phyloP scores from a whole-genome alignment of 2,797 vertebrate genomes.

The Thalassophryne amazonica region DNA sequence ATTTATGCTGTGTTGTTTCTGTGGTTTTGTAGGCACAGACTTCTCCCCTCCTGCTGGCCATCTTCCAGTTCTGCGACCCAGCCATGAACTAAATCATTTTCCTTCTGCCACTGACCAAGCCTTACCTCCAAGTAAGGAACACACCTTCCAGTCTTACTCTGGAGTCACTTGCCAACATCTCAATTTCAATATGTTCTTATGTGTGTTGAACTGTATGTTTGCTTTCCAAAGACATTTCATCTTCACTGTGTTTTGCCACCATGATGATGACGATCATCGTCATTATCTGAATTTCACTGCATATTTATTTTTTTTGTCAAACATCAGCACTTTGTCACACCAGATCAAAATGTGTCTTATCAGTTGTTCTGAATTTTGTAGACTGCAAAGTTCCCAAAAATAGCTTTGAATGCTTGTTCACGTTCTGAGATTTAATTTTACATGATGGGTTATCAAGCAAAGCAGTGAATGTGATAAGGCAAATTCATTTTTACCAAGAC shows the following conservation, averaged over 20 bases:
- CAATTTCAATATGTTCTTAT: constrained; percentile 10
- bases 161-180: constrained; percentile 35
- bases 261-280: no score
- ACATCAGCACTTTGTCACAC: no score
- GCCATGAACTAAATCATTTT: constrained; percentile 90
- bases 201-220: background rate
- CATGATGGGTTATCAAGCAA: no score
- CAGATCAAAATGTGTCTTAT: no score
- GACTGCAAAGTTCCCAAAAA: no score
- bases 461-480: no score
- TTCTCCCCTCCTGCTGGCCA: constrained; percentile 85
- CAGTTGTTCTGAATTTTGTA: no score
- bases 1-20: constrained; percentile 65
- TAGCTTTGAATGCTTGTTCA: no score
- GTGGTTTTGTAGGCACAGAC: constrained; percentile 86
- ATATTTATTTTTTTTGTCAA: no score
- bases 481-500: no score
- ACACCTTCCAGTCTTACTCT: constrained; percentile 58
- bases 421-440: no score
- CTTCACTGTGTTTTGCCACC: constrained; percentile 5
- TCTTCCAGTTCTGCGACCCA: constrained; percentile 89
- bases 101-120: constrained; percentile 91
- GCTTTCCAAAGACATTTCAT: constrained; percentile 9
- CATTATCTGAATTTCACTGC: background rate
- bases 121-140: constrained; percentile 98